Conservation (phyloP, 2,888 invertebrate species). For the Habroteleia sp. region DNA sequence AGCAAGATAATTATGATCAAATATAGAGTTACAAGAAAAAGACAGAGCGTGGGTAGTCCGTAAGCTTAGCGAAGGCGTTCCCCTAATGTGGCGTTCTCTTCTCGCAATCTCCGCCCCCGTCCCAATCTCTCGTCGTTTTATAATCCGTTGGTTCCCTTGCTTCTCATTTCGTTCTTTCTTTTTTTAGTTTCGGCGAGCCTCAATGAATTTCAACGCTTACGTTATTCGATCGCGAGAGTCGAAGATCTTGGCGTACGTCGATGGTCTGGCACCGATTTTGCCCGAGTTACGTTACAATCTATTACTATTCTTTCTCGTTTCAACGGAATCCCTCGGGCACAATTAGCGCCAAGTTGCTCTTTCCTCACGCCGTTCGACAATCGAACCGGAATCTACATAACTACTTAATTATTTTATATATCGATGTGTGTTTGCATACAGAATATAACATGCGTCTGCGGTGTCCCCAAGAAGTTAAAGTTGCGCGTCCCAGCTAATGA, state of each 20-base stretch:
- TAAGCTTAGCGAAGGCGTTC: too few species aligned
- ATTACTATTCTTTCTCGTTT: too few species aligned
- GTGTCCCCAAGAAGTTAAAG: slow-evolving; percentile 49
- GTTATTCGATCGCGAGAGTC: slow-evolving; percentile 58
- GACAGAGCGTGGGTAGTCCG: too few species aligned
- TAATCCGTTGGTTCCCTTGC: slow-evolving; percentile 1
- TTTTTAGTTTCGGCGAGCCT: slow-evolving; percentile 64
- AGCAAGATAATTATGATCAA: too few species aligned
- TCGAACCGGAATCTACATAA: slow-evolving; percentile 60
- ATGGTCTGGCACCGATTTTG: slow-evolving; percentile 3
- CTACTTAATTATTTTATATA: slow-evolving; percentile 70
- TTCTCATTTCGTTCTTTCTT: slow-evolving; percentile 6
- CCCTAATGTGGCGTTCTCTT: slow-evolving; percentile 65
- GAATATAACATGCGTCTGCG: slow-evolving; percentile 67
- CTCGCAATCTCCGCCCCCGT: slow-evolving; percentile 41
- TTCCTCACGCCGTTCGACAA: slow-evolving; percentile 26
- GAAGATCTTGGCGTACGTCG: slow-evolving; percentile 41
- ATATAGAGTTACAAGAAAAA: too few species aligned
- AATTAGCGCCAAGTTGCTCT: slow-evolving; percentile 5
- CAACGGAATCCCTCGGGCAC: background rate
- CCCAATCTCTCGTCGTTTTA: slow-evolving; percentile 16
- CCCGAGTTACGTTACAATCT: background rate
- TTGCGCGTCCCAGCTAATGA: slow-evolving; percentile 10
- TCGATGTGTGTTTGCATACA: slow-evolving; percentile 69
- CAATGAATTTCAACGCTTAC: slow-evolving; percentile 47